Base-by-base conservation (phyloP, 2,797 vertebrate genomes). In the Peromyscus attwateri region DNA sequence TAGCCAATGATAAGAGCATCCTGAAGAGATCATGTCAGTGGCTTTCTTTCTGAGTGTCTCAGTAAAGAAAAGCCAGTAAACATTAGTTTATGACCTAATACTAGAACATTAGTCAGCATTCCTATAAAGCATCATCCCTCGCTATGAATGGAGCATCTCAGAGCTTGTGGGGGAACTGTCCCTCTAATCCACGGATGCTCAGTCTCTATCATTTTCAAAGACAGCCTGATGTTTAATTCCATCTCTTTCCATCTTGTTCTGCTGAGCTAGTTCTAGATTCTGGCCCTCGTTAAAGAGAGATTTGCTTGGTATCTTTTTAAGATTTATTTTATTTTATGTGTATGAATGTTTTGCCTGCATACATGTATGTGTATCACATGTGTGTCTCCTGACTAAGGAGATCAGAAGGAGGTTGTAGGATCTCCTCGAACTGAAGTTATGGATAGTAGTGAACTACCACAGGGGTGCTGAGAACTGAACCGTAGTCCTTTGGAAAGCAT, bases 11-110 rank as follows among this genome's bases (percentile, higher is more conserved):
- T 75, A 29, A 88, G 87, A 93, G 9, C 31, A 96, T 49, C 7
- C 31, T 87, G 60, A 70, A 40, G 94, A 83, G 34, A 13, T 52
- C n/a, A 73, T 55, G 4, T 83, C 31, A 79, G 57, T 34, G n/a
- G 34, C 5, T 91, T 87, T 68, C 64, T n/a, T 25, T 49, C 27
- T 60, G 75, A 76, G 37, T 66, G 84, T 76, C 9, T 84, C 2
- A 91, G 37, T 29, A 60, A 62, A 84, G 4, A 73, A 92, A 91
- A 83, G 6, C 1, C 66, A 84, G 31, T 19, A 79, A 71, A 66
- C 77, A 68, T 34, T 31, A 93, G 10, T 62, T 97, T 96, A 13
- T n/a, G 34, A 8, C 49, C n/a, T 66, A 75, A 91, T 31, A 87
- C 7, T 2, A 94, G 11, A 75, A 79, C 6, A 92, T 37, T 11